Percentiles rank a stretch among this genome's conserved stretches.
These are phyloP conservation scores for Dysidea cf. avara DNA, from an alignment of 37 sponge, comb jelly and placozoan genomes.

Conservation along the genomic window DNA sequence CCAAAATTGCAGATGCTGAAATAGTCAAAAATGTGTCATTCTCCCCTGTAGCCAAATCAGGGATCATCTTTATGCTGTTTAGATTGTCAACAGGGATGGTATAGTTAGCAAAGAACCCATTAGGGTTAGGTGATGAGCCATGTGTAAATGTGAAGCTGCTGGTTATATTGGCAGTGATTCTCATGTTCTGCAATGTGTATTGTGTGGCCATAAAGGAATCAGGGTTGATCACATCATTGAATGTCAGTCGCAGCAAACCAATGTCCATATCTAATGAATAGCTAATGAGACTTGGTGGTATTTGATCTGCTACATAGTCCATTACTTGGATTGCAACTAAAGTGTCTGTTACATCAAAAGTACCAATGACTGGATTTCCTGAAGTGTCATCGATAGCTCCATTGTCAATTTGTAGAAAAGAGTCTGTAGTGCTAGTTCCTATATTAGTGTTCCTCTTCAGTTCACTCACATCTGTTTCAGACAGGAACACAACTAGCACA, in stretches of 20 bases:
- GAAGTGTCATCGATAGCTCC: slow-evolving; percentile 70
- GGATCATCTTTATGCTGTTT: slow-evolving; percentile 66
- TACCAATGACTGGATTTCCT: slow-evolving; percentile 71
- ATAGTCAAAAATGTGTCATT: slow-evolving; percentile 71
- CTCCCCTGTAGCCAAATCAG: slow-evolving; percentile 61
- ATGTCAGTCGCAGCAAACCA: slow-evolving; percentile 68
- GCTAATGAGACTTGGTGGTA: slow-evolving; percentile 52
- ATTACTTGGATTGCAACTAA: slow-evolving; percentile 24
- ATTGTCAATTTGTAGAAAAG: slow-evolving; percentile 53
- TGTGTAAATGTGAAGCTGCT: slow-evolving; percentile 34
- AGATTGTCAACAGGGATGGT: slow-evolving; percentile 58
- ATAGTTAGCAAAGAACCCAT: slow-evolving; percentile 68
- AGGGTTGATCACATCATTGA: slow-evolving; percentile 85
- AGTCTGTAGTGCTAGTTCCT: slow-evolving; percentile 21
- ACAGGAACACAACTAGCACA: slow-evolving; percentile 25
- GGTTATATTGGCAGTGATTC: background rate
- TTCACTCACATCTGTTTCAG: slow-evolving; percentile 54
- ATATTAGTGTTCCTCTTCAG: slow-evolving; percentile 61
- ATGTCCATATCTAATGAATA: slow-evolving; percentile 84
- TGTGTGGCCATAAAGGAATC: slow-evolving; percentile 46
- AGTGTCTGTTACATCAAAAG: slow-evolving; percentile 21
- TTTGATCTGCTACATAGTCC: slow-evolving; percentile 36
- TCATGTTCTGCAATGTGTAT: slow-evolving; percentile 50
- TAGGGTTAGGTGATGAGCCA: slow-evolving; percentile 42
- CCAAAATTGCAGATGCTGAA: slow-evolving; percentile 40